Evolutionary conservation across 1,140 invertebrate species (phyloP), one percentile per base, ranked within the genome.

Genomic region (Atta texana): DNA sequence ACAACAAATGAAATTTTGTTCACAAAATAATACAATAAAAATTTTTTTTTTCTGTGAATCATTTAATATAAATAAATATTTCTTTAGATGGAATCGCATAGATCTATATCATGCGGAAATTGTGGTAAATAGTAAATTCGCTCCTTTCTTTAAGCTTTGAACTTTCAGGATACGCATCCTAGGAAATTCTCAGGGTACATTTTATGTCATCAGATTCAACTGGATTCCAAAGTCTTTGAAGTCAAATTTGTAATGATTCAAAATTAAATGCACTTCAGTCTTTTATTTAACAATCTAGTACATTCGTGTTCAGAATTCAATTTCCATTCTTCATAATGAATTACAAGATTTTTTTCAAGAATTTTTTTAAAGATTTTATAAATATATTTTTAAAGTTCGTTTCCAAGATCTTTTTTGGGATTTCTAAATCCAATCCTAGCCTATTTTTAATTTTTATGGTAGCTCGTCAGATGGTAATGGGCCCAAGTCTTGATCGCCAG

Each of bases 401-500:
- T 53, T 72, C 8, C 8, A 76, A 57, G 10, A 59, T 24, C 5
- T 39, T 39, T 18, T 39, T 59, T 14, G 59, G 14, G 7, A 5
- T 76, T 24, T 10, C 10, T 31, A 49, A 66, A 49, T 49, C 3
- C 7, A 34, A 0, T 34, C 34, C 24, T 51, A 66, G 0, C 31
- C 7, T 78, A 66, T 51, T 78, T 12, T 44, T 3, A 66, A 31
- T 14, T 66, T 71, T 81, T 28, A 81, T 6, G 64, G 77, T 39
- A 92, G 49, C 24, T 93, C 92, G 14, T 92, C 92, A 28, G 89
- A 74, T 21, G 88, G 87, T 86, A 91, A 61, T 16, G 85, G 76
- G 0, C 82, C 89, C 2, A 91, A 88, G 28, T 93, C 91, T 18
- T 89, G 88, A 77, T 93, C 92, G 75, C 72, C 18, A 82, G 92